Evolutionary conservation across 2,113 vertebrate species (phyloP).

Genomic region (Hydrolagus affinis): DNA sequence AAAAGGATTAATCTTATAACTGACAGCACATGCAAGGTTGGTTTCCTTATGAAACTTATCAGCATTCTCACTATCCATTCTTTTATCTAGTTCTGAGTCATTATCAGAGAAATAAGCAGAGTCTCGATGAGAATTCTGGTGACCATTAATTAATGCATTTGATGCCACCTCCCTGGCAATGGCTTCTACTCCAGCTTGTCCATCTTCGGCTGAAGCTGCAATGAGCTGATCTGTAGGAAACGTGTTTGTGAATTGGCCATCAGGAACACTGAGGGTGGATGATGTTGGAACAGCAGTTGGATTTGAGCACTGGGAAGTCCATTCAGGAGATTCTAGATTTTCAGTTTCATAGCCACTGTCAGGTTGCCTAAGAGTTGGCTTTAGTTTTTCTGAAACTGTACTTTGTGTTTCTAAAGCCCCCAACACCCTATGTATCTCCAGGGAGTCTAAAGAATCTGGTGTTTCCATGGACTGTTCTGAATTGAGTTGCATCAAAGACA

Average conservation of each 20-base stretch:
- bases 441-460: constrained; percentile 80
- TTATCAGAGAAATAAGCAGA: constrained; percentile 97
- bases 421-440: constrained; percentile 68
- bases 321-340: constrained; percentile 92
- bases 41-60: background rate
- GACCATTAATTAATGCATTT: constrained; percentile 49
- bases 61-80: constrained; percentile 45
- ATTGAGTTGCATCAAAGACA: constrained; percentile 56
- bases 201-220: constrained; percentile 66
- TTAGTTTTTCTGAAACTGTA: constrained; percentile 59
- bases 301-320: constrained; percentile 70
- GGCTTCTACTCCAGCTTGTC: constrained; percentile 37
- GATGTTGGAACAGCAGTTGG: constrained; percentile 52
- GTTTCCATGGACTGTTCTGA: constrained; percentile 67
- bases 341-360: constrained; percentile 96
- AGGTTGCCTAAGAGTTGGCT: constrained; percentile 80
- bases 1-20: background rate
- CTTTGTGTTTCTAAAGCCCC: constrained; percentile 50
- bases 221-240: constrained; percentile 66
- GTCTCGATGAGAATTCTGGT: constrained; percentile 71
- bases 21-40: background rate
- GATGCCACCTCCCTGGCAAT: constrained; percentile 42
- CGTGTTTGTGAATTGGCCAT: background rate
- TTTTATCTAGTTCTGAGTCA: constrained; percentile 84
- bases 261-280: constrained; percentile 34